Evolutionary conservation across 2,113 vertebrate genomes (phyloP), one percentile per base, ranked within the genome.

Genomic region (Scalopus aquaticus): DNA sequence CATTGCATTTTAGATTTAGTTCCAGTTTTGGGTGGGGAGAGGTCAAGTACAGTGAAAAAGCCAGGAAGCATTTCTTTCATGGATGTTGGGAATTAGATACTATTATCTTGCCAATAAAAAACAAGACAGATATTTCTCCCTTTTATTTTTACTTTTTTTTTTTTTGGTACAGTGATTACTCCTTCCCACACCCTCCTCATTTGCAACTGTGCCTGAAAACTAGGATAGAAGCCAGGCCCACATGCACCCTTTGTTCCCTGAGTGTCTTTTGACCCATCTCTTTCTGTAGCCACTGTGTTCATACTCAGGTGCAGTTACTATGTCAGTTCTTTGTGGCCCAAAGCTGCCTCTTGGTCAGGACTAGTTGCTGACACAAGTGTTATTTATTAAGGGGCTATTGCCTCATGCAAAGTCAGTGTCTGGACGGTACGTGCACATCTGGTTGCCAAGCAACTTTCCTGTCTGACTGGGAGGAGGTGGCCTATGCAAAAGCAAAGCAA

Each of bases 211-310:
- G 81, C 76, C 60, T 70, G 70, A 44, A 84, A 89, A 46, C 44
- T 10, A 49, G 24, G 20, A 9, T 19, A 2, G 9, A 15, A 5
- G 72, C 30, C 49, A 13, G 20, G 74, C 51, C 5, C 19, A 10
- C 4, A 6, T 51, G 42, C 82, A 7, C 5, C 42, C 9, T 56
- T 17, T 39, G 16, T n/a, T 69, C 46, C 69, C 67, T 12, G 1
- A 16, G 62, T 64, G 77, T 19, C 70, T 87, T 32, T 58, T 54
- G 1, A 9, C n/a, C 69, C 10, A 0, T 2, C 28, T 62, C 37
- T 85, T 95, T 91, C 86, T 89, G 73, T 39, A 73, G 70, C 56
- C n/a, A 86, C n/a, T 82, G 78, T 16, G 10, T 60, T 95, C 70
- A 67, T 24, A 60, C 51, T 26, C 30, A 30, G 20, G 19, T 56